A percentile compares a stretch with the other conserved stretches of the same genome.
These are phyloP conservation scores for Leucophenga montana DNA, from an alignment of 2,888 invertebrate genomes.

Conservation along the genomic window DNA sequence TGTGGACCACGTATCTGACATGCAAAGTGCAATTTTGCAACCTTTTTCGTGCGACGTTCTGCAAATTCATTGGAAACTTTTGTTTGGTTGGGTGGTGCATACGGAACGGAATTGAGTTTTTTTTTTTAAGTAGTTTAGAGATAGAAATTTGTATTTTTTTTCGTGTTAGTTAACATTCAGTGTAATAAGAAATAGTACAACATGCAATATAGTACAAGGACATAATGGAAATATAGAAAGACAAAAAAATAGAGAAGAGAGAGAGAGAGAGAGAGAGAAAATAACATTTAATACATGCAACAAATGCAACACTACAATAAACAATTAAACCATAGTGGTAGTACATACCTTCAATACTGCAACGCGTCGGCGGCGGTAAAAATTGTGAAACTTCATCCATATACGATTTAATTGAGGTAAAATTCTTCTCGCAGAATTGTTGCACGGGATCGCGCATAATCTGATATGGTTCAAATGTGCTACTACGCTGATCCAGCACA, in stretches of 20 bases:
- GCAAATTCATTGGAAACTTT: constrained; percentile 71
- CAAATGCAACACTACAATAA: background rate
- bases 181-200: background rate
- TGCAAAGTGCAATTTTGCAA: constrained; percentile 89
- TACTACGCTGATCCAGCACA: constrained; percentile 77
- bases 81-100: constrained; percentile 17
- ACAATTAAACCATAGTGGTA: background rate
- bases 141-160: background rate
- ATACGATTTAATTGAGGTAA: constrained; percentile 91
- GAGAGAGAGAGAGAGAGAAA: constrained; percentile 34
- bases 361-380: constrained; percentile 92
- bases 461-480: constrained; percentile 90
- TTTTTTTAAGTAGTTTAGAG: constrained; percentile 14
- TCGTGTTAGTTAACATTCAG: background rate
- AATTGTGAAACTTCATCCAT: constrained; percentile 89
- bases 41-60: constrained; percentile 88
- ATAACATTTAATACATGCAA: constrained; percentile 32
- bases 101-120: background rate
- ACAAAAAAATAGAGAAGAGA: background rate
- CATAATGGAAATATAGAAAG: background rate
- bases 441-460: constrained; percentile 90
- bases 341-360: constrained; percentile 89
- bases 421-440: constrained; percentile 96
- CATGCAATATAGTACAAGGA: constrained; percentile 6
- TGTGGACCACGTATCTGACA: constrained; percentile 89